phyloP scores from a whole-genome alignment of 92 coral and sea anemone species.

The Nematostella vectensis region DNA sequence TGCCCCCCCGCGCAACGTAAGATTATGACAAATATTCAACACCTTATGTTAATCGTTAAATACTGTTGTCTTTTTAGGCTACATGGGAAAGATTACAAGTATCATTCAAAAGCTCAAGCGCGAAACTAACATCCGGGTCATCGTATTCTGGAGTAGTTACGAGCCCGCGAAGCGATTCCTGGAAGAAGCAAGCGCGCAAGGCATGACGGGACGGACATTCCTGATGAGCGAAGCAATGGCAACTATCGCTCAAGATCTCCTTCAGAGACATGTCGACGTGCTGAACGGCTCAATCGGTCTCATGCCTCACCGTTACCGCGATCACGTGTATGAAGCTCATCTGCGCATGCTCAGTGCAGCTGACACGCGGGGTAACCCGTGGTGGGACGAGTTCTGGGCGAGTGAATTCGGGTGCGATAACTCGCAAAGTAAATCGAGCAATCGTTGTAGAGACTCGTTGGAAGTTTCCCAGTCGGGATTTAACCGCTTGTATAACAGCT shows the following conservation, averaged over 20 bases:
- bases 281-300: constrained; percentile 55
- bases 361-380: constrained; percentile 16
- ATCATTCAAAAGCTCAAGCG: constrained; percentile 49
- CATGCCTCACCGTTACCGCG: constrained; percentile 29
- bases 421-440: not conserved
- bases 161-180: constrained; percentile 48
- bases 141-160: constrained; percentile 51
- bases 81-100: constrained; percentile 27
- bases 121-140: constrained; percentile 41
- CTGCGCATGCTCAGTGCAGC: constrained; percentile 23
- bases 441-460: constrained; percentile 12
- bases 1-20: too few species aligned
- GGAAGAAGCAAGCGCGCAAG: constrained; percentile 43
- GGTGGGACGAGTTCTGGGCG: constrained; percentile 66
- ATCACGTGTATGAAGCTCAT: constrained; percentile 20
- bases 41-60: too few species aligned
- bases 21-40: too few species aligned
- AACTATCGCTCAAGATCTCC: constrained; percentile 44
- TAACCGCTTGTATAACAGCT: constrained; percentile 43
- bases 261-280: constrained; percentile 34
- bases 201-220: constrained; percentile 52
- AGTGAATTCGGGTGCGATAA: constrained; percentile 7
- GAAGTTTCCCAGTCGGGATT: constrained; percentile 13
- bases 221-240: constrained; percentile 55
- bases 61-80: constrained; percentile 11